A percentile compares a stretch with the other conserved stretches of the same genome.
phyloP scores from a whole-genome alignment of 37 sponge, comb jelly and placozoan genomes.

The Beroe forskalii region DNA sequence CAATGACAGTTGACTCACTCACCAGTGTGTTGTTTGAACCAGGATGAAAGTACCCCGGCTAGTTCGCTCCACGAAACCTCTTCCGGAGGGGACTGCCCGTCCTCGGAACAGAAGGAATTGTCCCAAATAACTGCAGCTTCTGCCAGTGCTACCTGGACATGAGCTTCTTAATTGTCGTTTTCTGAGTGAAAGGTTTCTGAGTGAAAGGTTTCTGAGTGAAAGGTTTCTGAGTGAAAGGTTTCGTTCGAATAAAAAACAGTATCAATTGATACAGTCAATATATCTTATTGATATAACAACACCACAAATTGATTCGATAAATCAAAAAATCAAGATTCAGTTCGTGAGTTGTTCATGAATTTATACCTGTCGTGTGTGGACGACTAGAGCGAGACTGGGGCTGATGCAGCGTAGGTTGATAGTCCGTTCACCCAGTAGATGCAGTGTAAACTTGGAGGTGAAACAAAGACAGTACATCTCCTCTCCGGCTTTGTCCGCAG shows the following conservation, averaged over 20 bases:
- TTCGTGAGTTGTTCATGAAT: too few relatives aligned
- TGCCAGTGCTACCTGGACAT: slow-evolving; percentile 2
- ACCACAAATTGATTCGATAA: too few relatives aligned
- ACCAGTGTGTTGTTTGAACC: neutral
- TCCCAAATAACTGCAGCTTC: slow-evolving; percentile 42
- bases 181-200: too few relatives aligned
- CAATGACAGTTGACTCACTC: too few relatives aligned
- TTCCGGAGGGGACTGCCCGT: neutral
- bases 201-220: too few relatives aligned
- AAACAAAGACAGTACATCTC: slow-evolving; percentile 26
- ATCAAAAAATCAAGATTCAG: too few relatives aligned
- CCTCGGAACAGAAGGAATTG: neutral
- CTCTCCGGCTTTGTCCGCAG: slow-evolving; percentile 41
- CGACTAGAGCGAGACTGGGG: slow-evolving; percentile 1
- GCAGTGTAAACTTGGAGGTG: neutral
- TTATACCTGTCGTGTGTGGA: slow-evolving; percentile 52
- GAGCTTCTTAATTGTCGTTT: too few relatives aligned
- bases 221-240: too few relatives aligned
- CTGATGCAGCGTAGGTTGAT: slow-evolving; percentile 1
- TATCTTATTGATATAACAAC: too few relatives aligned
- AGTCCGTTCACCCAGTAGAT: neutral
- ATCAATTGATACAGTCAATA: too few relatives aligned
- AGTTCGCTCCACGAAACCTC: slow-evolving; percentile 18
- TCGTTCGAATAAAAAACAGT: too few relatives aligned
- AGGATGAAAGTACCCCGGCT: neutral